Evolutionary conservation across 2,113 vertebrate species (phyloP), one percentile per base, ranked within the genome.

Genomic region (Equus quagga): DNA sequence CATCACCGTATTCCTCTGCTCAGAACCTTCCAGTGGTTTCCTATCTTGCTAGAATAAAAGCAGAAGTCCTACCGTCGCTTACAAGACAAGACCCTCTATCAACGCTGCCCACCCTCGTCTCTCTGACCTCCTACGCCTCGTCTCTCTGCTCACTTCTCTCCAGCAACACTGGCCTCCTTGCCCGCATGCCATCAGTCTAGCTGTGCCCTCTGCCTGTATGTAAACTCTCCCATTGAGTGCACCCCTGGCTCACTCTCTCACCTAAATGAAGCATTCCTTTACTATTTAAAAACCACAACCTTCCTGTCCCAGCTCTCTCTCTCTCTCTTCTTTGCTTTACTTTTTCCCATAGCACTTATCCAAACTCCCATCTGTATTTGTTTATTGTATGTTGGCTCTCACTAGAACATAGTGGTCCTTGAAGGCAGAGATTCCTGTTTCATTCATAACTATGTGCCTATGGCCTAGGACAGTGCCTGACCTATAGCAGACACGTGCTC

Each of bases 21-120:
- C 17, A 28, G 3, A 73, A 49, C 5, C 54, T 28, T 58, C 28
- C 10, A 28, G 0, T 21, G 23, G 10, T 23, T 36, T 93, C 15
- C 54, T 33, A 0, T 41, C 65, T 90, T 60, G 6, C 14, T 51
- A 28, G 9, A 82, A 15, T 44, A 14, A 24, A 92, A 26, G 54
- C 24, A 54, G 49, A 28, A 62, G 46, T 36, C 7, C 18, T 15
- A 0, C 2, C 1, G 5, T 26, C 14, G 14, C 56, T 46, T 64
- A 33, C 11, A 18, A 72, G 79, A n/a, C 70, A 69, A 67, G 64
- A 28, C 3, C 10, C 26, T 14, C 1, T 24, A 7, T 28, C 14
- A 5, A 3, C 8, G 12, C 56, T 2, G 5, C 36, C 1, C 3
- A 6, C 36, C 33, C 10, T 17, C 1, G 8, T 75, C 60, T n/a